A percentile compares a stretch with the other conserved stretches of the same genome.
These are phyloP conservation scores for Bimastos eiseni DNA, from an alignment of 2,888 invertebrate species.

Conservation along the genomic window DNA sequence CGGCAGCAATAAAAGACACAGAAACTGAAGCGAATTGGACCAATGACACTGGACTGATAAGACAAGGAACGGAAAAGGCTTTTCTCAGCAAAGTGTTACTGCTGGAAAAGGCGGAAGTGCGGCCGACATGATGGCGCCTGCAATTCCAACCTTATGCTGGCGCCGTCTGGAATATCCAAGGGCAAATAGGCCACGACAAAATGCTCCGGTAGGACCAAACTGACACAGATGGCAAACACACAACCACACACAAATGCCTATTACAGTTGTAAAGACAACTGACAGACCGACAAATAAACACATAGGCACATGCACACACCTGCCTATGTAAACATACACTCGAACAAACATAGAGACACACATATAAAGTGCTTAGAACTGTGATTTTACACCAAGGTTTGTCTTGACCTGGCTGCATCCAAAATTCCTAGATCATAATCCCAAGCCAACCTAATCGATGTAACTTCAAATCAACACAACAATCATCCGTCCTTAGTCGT, in stretches of 20 bases:
- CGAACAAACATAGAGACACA: neutral
- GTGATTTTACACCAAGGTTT: neutral
- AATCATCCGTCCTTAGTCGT: neutral
- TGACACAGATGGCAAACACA: neutral
- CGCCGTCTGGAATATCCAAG: neutral
- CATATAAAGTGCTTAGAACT: neutral
- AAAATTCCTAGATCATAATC: neutral
- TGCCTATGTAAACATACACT: neutral
- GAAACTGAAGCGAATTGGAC: neutral
- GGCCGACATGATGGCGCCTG: neutral
- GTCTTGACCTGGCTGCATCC: neutral
- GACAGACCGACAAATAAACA: too few species aligned
- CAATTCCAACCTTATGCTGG: neutral
- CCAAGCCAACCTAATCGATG: neutral
- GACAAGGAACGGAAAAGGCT: slow-evolving; percentile 1
- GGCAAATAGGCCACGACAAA: neutral
- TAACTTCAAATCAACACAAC: neutral
- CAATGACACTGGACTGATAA: neutral
- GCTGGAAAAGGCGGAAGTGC: neutral
- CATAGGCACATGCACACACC: too few species aligned
- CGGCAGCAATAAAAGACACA: neutral
- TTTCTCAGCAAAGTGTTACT: neutral
- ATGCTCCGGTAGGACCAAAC: neutral
- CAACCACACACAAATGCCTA: neutral
- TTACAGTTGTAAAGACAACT: too few species aligned